Evolutionary conservation across 2,797 vertebrate genomes (phyloP).

Genomic region (Sternarchorhynchus goeldii): DNA sequence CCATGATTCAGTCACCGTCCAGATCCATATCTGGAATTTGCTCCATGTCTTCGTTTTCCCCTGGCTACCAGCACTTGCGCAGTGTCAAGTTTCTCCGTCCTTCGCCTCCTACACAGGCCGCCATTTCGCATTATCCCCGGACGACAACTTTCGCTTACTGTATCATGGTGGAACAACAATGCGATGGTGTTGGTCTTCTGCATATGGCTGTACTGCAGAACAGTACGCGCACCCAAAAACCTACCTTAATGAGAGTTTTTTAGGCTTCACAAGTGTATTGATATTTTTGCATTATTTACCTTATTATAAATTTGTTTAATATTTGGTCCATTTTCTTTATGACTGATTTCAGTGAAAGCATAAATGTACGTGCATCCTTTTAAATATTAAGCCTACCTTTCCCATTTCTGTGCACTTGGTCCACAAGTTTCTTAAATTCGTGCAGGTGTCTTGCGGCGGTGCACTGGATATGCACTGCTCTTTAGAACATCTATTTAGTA

Average conservation of each 20-base stretch:
- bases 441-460: too few species aligned
- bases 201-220: too few species aligned
- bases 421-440: too few species aligned
- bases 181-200: too few species aligned
- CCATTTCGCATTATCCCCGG: constrained; percentile 55
- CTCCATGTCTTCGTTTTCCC: constrained; percentile 42
- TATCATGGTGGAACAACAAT: constrained; percentile 54
- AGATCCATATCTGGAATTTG: constrained; percentile 10
- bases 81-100: constrained; percentile 43
- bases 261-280: not conserved
- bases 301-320: not conserved
- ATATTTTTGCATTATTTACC: not conserved
- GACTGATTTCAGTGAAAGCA: too few species aligned
- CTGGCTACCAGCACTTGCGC: constrained; percentile 28
- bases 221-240: too few species aligned
- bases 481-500: too few species aligned
- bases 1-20: constrained; percentile 16
- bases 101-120: constrained; percentile 48
- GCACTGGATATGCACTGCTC: too few species aligned
- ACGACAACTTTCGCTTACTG: not conserved
- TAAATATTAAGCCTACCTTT: not conserved
- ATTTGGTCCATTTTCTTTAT: too few species aligned
- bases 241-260: too few species aligned
- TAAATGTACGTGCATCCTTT: not conserved
- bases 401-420: not conserved